phyloP scores from a whole-genome alignment of 2,888 invertebrate genomes.

The Endomychus coccineus region DNA sequence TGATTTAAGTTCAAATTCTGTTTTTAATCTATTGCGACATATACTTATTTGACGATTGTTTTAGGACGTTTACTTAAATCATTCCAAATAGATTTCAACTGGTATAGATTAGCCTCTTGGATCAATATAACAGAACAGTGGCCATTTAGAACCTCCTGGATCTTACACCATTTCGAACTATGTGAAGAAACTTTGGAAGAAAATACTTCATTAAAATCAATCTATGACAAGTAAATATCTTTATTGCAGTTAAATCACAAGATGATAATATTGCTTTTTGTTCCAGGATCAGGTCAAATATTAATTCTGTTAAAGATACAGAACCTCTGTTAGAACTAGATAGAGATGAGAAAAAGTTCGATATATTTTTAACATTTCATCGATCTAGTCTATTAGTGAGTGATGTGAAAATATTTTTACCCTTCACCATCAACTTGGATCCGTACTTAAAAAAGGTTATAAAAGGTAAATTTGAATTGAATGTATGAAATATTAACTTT shows the following conservation, averaged over 20 bases:
- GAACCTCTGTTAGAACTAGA: constrained; percentile 87
- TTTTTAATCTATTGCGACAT: too few relatives aligned
- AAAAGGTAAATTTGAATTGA: constrained; percentile 59
- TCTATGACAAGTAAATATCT: constrained; percentile 84
- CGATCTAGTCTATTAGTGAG: constrained; percentile 76
- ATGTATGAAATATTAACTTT: background rate
- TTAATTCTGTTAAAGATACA: constrained; percentile 77
- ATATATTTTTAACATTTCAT: constrained; percentile 86
- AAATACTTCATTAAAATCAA: constrained; percentile 72
- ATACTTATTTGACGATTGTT: constrained; percentile 16
- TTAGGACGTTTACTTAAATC: constrained; percentile 90
- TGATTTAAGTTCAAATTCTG: too few relatives aligned
- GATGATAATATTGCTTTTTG: constrained; percentile 1
- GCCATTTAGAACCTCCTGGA: constrained; percentile 97
- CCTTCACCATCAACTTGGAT: constrained; percentile 97
- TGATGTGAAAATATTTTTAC: constrained; percentile 90
- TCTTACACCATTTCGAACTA: constrained; percentile 88
- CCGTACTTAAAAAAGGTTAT: constrained; percentile 96
- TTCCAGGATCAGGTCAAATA: constrained; percentile 67
- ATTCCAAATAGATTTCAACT: constrained; percentile 98
- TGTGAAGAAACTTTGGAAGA: constrained; percentile 84
- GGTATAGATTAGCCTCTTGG: constrained; percentile 97
- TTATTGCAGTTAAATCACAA: background rate
- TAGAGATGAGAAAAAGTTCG: constrained; percentile 89
- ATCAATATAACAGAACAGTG: constrained; percentile 98